Base-by-base conservation (phyloP, 1,140 invertebrate genomes). In the Caligus rogercresseyi region DNA sequence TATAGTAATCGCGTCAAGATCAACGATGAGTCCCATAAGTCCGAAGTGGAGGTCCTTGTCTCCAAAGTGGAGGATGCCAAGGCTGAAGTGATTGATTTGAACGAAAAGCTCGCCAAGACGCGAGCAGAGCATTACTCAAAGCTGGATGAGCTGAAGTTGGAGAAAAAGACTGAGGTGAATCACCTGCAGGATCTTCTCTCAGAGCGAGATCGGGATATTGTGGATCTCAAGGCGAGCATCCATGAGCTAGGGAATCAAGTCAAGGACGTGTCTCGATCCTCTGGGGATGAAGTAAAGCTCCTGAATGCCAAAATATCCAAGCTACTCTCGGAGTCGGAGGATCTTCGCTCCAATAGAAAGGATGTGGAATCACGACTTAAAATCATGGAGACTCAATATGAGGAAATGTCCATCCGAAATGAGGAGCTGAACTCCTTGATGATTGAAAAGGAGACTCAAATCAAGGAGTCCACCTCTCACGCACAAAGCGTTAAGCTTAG, bases 141-240 rank as follows among this genome's bases (percentile, higher is more conserved):
- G 16, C 15, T 63, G 15, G 61, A 63, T 55, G 53, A 63, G 13
- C n/a, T 63, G 19, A 54, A 16, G 14, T n/a, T 18, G n/a, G 25
- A n/a, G 15, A 54, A 55, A 21, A 63, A 63, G 54, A 25, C 18
- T 7, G 61, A 63, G 61, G 52, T 63, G n/a, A 63, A 63, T 51
- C 19, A 52, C 15, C 15, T 63, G 15, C 51, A 63, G 25, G 61
- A 63, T 19, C 19, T 57, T 7, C 18, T 63, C 1, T 58, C 51
- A 2, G 61, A 63, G 21, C 16, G 25, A 23, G 61, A 63, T 16
- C 18, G 51, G 4, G 24, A 16, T 2, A 63, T 63, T n/a, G 43
- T 63, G 52, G 61, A 63, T 25, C 52, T 20, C 11, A 25, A 63
- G 25, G 24, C 52, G 18, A 56, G 2, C 1, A 24, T 63, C 3